Conservation (phyloP, 2,113 vertebrate species). For the Boleophthalmus pectinirostris region DNA sequence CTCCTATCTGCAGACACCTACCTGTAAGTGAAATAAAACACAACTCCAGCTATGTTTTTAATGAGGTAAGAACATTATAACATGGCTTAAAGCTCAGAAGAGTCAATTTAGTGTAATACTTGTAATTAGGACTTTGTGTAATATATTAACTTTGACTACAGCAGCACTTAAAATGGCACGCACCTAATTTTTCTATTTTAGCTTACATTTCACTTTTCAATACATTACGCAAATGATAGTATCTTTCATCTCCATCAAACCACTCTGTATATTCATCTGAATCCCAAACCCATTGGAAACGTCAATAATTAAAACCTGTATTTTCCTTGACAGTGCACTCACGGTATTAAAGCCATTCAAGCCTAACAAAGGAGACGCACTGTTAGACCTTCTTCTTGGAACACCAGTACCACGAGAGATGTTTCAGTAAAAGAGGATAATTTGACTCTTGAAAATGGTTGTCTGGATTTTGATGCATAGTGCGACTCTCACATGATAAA, state of each 20-base stretch:
- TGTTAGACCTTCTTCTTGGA: not conserved
- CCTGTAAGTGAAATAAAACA: too few relatives aligned
- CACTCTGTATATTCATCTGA: not conserved
- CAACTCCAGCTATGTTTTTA: too few relatives aligned
- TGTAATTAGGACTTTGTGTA: too few relatives aligned
- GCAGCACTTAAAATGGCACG: not conserved
- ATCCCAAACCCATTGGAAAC: not conserved
- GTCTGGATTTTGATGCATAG: not conserved
- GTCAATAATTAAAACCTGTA: slow-evolving; percentile 3
- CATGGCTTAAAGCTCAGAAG: too few relatives aligned
- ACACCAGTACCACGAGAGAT: not conserved
- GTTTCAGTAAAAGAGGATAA: slow-evolving; percentile 1
- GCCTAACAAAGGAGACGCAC: not conserved
- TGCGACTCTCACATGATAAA: not conserved
- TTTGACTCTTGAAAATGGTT: slow-evolving; percentile 4
- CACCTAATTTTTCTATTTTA: not conserved
- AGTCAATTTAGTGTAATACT: too few relatives aligned
- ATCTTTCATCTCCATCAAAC: not conserved
- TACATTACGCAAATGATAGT: not conserved
- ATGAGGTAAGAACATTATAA: too few relatives aligned
- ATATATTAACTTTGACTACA: too few relatives aligned
- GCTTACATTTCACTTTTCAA: not conserved
- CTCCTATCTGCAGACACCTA: too few relatives aligned
- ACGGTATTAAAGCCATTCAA: not conserved
- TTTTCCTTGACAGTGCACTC: not conserved